Evolutionary conservation across 1,140 invertebrate genomes (phyloP).

Genomic region (Drosophila chauvacae): DNA sequence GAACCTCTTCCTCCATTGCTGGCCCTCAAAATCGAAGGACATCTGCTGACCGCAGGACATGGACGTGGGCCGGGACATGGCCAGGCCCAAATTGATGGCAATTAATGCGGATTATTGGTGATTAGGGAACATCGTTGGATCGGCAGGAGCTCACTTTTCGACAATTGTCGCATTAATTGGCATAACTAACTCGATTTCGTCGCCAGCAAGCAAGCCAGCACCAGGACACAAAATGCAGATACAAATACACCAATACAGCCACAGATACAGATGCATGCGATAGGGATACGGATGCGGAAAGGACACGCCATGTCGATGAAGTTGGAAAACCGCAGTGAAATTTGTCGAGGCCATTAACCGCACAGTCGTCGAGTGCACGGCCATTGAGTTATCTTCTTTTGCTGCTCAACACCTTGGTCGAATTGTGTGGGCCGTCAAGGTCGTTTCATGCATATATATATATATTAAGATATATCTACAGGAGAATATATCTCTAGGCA

Average conservation of each 20-base stretch:
- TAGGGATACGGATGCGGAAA: constrained; percentile 26
- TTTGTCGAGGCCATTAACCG: constrained; percentile 52
- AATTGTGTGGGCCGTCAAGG: constrained; percentile 24
- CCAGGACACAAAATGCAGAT: constrained; percentile 17
- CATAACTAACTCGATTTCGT: constrained; percentile 87
- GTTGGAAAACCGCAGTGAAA: constrained; percentile 56
- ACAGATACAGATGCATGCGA: not conserved
- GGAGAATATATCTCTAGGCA: not conserved
- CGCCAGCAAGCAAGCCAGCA: not conserved
- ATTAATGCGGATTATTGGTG: constrained; percentile 54
- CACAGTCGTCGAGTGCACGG: constrained; percentile 33
- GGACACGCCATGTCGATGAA: constrained; percentile 20
- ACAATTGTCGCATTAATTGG: constrained; percentile 71
- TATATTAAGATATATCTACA: not conserved
- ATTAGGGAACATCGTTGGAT: constrained; percentile 34
- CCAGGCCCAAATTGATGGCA: constrained; percentile 45
- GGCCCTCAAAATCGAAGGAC: constrained; percentile 34
- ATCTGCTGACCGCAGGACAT: constrained; percentile 46
- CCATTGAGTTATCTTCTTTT: constrained; percentile 23
- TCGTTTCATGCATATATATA: not conserved
- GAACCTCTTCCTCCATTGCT: not conserved
- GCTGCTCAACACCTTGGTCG: constrained; percentile 38
- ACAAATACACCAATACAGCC: not conserved
- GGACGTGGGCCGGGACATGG: constrained; percentile 20
- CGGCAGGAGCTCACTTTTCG: constrained; percentile 49